Percentiles rank a stretch among this genome's conserved stretches.
These are phyloP conservation scores for Gyps fulvus DNA, from an alignment of 2,113 vertebrate species.

Conservation along the genomic window DNA sequence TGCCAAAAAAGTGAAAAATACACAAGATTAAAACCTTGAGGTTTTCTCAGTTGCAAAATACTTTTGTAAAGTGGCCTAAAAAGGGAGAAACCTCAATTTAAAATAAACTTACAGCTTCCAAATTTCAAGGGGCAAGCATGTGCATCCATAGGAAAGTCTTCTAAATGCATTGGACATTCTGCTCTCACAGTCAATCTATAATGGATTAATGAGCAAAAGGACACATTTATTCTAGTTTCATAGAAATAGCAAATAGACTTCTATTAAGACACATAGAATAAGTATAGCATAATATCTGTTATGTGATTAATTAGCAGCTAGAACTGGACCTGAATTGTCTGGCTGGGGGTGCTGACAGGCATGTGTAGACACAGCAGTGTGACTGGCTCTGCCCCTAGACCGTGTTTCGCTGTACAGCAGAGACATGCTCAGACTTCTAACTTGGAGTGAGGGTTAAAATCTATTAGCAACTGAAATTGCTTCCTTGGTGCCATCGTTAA, in stretches of 20 bases:
- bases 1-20: background rate
- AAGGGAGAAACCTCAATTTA: slow-evolving; percentile 20
- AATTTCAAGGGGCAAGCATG: slow-evolving; percentile 97
- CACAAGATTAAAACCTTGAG: background rate
- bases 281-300: background rate
- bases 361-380: background rate
- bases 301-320: background rate
- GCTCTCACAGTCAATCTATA: slow-evolving; percentile 94
- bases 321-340: background rate
- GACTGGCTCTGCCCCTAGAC: background rate
- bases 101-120: slow-evolving; percentile 93
- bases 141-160: slow-evolving; percentile 98
- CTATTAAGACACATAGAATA: background rate
- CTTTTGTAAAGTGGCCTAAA: background rate
- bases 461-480: background rate
- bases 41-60: background rate
- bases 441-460: background rate
- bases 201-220: slow-evolving; percentile 58
- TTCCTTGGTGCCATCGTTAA: background rate
- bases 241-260: slow-evolving; percentile 24
- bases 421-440: background rate
- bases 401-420: background rate
- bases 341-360: background rate
- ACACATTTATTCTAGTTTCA: slow-evolving; percentile 44
- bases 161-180: slow-evolving; percentile 97